Evolutionary conservation across 2,888 invertebrate genomes (phyloP).

Genomic region (Hirtodrosophila alboralis): DNA sequence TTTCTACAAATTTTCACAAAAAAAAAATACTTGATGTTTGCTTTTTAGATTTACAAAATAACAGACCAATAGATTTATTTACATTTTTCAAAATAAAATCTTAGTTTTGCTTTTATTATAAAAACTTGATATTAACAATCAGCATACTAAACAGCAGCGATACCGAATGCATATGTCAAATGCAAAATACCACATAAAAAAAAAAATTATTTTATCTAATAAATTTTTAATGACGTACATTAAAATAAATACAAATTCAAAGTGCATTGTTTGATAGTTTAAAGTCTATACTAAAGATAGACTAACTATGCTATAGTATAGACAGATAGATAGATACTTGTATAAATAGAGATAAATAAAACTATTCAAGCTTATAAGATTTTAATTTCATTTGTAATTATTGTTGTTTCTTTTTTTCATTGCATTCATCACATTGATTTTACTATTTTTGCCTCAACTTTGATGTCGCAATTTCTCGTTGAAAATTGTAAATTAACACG

Average conservation of each 20-base stretch:
- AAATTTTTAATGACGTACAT: slow-evolving; percentile 43
- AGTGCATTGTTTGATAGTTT: slow-evolving; percentile 35
- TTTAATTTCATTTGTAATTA: slow-evolving; percentile 44
- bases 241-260: slow-evolving; percentile 18
- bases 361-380: slow-evolving; percentile 9
- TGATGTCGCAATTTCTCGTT: slow-evolving; percentile 14
- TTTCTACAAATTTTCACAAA: no score
- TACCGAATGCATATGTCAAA: slow-evolving; percentile 25
- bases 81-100: no score
- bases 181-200: slow-evolving; percentile 21
- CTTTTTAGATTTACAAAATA: no score
- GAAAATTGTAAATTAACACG: slow-evolving; percentile 32
- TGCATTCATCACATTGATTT: slow-evolving; percentile 11
- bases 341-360: no score
- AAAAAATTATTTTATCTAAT: slow-evolving; percentile 61
- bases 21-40: no score
- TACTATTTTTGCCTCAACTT: slow-evolving; percentile 6
- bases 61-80: neutral
- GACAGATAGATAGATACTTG: neutral
- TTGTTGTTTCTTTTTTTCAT: slow-evolving; percentile 16
- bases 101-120: no score
- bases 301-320: no score
- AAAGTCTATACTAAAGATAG: no score
- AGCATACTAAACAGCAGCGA: slow-evolving; percentile 20
- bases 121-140: neutral